These are phyloP conservation scores for Tryphoninae sp. DNA, from an alignment of 2,888 invertebrate genomes.

Conservation along the genomic window DNA sequence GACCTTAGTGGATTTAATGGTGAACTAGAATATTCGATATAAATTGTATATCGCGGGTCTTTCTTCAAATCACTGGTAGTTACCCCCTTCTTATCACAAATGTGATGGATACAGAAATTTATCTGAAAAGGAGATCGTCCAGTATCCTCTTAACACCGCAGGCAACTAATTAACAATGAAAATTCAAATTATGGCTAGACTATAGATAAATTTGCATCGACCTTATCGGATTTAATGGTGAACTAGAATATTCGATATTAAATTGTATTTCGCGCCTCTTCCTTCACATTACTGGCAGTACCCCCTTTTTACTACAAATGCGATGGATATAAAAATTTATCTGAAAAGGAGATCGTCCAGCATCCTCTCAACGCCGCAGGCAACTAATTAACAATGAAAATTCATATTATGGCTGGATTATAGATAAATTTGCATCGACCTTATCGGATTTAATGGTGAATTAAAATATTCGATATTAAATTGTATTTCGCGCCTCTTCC, in stretches of 20 bases:
- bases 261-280: no score
- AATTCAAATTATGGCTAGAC: background rate
- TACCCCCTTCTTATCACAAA: no score
- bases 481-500: no score
- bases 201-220: background rate
- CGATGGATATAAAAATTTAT: background rate
- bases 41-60: no score
- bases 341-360: background rate
- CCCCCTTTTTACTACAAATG: no score
- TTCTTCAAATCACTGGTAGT: no score
- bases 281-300: no score
- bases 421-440: background rate
- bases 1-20: background rate
- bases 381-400: conserved; percentile 12
- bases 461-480: no score
- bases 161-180: no score
- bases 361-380: background rate
- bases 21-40: background rate
- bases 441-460: background rate
- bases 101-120: no score
- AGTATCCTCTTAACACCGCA: no score
- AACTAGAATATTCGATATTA: background rate
- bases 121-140: no score
- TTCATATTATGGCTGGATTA: background rate
- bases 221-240: background rate